These are phyloP conservation scores for Catocala sponsa DNA, from an alignment of 2,888 invertebrate genomes.

Conservation along the genomic window DNA sequence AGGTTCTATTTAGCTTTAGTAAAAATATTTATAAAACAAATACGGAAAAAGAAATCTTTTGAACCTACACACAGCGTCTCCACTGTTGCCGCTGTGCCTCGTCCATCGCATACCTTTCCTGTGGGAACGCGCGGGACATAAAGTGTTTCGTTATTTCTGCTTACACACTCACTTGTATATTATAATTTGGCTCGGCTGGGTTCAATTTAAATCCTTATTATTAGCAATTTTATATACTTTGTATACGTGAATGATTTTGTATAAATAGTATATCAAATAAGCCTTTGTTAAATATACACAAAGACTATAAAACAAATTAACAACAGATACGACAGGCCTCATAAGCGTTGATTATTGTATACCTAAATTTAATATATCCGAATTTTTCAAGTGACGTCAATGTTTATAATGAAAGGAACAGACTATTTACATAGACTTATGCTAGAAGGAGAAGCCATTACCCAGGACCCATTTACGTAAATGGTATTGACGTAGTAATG, in stretches of 20 bases:
- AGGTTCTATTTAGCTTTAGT: too few species aligned
- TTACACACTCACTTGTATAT: slow-evolving; percentile 86
- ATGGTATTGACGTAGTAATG: too few species aligned
- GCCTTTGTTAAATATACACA: too few species aligned
- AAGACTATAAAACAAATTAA: too few species aligned
- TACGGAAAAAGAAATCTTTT: neutral
- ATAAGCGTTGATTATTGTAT: too few species aligned
- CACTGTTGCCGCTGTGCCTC: slow-evolving; percentile 53
- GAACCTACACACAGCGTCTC: slow-evolving; percentile 55
- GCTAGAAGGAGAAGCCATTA: too few species aligned
- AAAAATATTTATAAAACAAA: neutral
- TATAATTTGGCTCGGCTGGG: slow-evolving; percentile 81
- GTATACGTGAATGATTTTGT: neutral
- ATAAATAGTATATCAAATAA: neutral
- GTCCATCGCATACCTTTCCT: slow-evolving; percentile 84
- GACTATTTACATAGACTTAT: too few species aligned
- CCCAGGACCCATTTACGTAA: too few species aligned
- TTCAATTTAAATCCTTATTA: slow-evolving; percentile 72
- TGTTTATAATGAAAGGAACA: too few species aligned
- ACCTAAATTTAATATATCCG: too few species aligned
- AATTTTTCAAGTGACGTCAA: too few species aligned
- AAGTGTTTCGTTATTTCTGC: slow-evolving; percentile 87
- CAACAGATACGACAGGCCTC: too few species aligned
- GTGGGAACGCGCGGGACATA: slow-evolving; percentile 86
- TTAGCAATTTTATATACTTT: slow-evolving; percentile 50